A percentile compares a stretch with the other conserved stretches of the same genome.
These are phyloP conservation scores for Macrosiphum euphorbiae DNA, from an alignment of 2,888 invertebrate genomes.

Conservation along the genomic window DNA sequence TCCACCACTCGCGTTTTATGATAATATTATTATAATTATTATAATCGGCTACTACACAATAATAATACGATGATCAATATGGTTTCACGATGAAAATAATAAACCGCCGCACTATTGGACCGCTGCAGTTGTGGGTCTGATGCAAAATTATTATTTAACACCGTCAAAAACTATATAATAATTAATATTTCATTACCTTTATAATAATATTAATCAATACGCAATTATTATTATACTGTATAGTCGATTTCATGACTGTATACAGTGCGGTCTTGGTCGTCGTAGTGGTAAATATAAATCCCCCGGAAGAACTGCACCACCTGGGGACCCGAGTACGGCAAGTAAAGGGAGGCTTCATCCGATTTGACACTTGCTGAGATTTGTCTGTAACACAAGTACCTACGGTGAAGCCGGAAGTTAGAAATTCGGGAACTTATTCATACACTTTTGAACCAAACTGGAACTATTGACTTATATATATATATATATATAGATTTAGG, in stretches of 20 bases:
- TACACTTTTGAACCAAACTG: background rate
- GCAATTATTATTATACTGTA: background rate
- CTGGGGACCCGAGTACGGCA: background rate
- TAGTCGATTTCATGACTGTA: background rate
- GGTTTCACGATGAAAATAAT: background rate
- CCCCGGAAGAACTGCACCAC: background rate
- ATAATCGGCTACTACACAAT: background rate
- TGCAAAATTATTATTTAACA: background rate
- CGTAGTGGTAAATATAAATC: background rate
- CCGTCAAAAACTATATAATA: background rate
- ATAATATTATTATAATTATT: background rate
- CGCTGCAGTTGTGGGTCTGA: background rate
- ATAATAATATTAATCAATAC: background rate
- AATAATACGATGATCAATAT: background rate
- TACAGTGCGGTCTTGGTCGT: background rate
- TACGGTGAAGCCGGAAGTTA: background rate
- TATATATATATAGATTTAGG: background rate
- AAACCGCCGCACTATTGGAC: background rate
- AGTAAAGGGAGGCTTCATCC: background rate
- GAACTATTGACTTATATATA: background rate
- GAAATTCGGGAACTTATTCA: background rate
- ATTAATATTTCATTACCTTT: background rate
- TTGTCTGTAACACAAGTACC: background rate
- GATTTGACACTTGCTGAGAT: background rate
- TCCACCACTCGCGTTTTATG: background rate